These are phyloP conservation scores for Pangasianodon hypophthalmus DNA, from an alignment of 2,113 vertebrate genomes.

Conservation along the genomic window DNA sequence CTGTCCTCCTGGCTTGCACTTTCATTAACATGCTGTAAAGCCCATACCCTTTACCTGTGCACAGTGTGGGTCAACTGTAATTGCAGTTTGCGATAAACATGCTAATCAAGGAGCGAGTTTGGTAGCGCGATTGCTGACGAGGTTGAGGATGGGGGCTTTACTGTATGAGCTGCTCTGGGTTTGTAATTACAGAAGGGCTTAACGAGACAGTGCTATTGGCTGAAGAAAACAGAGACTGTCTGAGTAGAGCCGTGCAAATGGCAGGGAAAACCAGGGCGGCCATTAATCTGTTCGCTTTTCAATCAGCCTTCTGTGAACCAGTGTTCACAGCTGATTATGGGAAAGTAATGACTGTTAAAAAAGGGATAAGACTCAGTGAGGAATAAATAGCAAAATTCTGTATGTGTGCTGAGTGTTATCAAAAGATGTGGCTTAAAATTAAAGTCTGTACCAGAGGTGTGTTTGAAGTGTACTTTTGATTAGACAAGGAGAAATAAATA, in stretches of 20 bases:
- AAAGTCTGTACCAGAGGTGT: neutral
- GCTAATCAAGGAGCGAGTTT: constrained; percentile 49
- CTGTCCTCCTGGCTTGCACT: constrained; percentile 26
- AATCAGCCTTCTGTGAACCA: constrained; percentile 23
- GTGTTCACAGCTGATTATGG: constrained; percentile 8
- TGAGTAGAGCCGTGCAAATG: neutral
- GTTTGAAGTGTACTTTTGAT: constrained; percentile 19
- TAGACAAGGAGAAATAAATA: constrained; percentile 23
- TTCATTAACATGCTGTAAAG: constrained; percentile 38
- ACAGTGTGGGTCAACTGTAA: constrained; percentile 54
- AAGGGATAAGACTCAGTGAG: neutral
- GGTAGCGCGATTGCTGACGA: constrained; percentile 23
- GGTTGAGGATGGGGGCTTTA: neutral
- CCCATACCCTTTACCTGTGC: constrained; percentile 50
- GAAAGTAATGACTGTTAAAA: constrained; percentile 18
- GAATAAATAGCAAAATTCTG: neutral
- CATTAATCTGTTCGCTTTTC: constrained; percentile 10
- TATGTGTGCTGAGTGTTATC: neutral
- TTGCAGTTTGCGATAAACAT: constrained; percentile 54
- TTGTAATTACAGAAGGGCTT: constrained; percentile 14
- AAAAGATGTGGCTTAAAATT: neutral
- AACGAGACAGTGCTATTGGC: constrained; percentile 8
- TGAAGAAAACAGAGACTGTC: constrained; percentile 2
- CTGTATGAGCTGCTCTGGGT: constrained; percentile 4
- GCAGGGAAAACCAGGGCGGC: neutral